Conservation (phyloP, 2,113 vertebrate species). For the Corythaixoides concolor region DNA sequence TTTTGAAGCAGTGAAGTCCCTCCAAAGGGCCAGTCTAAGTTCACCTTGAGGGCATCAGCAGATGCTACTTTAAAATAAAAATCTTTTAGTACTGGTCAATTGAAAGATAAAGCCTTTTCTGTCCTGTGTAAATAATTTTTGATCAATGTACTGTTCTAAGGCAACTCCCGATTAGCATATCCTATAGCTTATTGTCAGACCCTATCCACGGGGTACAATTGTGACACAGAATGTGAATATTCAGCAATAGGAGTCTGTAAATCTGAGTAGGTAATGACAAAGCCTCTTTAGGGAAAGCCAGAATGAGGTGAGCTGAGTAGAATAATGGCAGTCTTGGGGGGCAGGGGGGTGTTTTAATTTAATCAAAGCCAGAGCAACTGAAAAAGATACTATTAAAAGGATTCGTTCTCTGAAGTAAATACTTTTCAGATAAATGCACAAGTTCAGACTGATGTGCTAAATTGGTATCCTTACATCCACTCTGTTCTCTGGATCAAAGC, state of each 20-base stretch:
- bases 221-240: slow-evolving; percentile 60
- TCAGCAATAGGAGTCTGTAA: slow-evolving; percentile 56
- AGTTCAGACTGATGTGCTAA: slow-evolving; percentile 1
- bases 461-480: slow-evolving; percentile 16
- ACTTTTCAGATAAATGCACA: slow-evolving; percentile 13
- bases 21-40: not conserved
- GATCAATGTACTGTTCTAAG: slow-evolving; percentile 57
- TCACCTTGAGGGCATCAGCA: slow-evolving; percentile 6
- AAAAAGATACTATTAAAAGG: slow-evolving; percentile 48
- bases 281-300: slow-evolving; percentile 39
- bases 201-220: slow-evolving; percentile 42
- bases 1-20: not conserved
- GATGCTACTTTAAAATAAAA: slow-evolving; percentile 19
- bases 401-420: slow-evolving; percentile 18
- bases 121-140: slow-evolving; percentile 77
- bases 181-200: slow-evolving; percentile 36
- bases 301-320: slow-evolving; percentile 38
- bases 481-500: slow-evolving; percentile 37
- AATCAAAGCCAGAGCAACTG: slow-evolving; percentile 36
- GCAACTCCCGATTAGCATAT: slow-evolving; percentile 40
- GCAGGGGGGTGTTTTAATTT: slow-evolving; percentile 35
- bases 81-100: slow-evolving; percentile 37
- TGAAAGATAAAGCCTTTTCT: slow-evolving; percentile 76
- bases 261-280: slow-evolving; percentile 61
- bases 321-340: slow-evolving; percentile 35